Evolutionary conservation across 2,888 invertebrate genomes (phyloP), one percentile per base, ranked within the genome.

Genomic region (Coleophora flavipennella): DNA sequence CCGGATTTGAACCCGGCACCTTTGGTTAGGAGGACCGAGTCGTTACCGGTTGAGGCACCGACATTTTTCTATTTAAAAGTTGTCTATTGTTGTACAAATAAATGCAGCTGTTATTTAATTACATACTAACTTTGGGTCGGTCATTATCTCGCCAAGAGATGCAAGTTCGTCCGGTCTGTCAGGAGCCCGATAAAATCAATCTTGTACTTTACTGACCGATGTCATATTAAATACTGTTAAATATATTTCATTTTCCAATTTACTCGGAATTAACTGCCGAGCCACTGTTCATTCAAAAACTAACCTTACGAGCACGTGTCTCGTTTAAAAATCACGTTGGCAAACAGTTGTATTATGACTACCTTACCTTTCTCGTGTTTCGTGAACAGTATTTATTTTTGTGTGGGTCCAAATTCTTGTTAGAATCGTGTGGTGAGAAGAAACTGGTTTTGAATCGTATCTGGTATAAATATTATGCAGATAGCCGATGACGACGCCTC

Each of bases 381-480:
- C 78, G 67, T 77, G 72, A 71, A 75, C 73, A 75, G 72, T 80
- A 79, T 81, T 80, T 79, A 80, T 81, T 78, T 80, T 79, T 70
- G 78, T 75, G 71, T 65, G 73, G 72, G 74, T 69, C 76, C 59
- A 74, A 80, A 81, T 81, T 80, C 78, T 80, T 78, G 81, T 80
- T 80, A 80, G 80, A 79, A 72, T 63, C 70, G 60, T 65, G 67
- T 68, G 71, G 67, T 68, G 65, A 65, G 69, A 61, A 57, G 59
- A 50, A 81, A 81, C 79, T 59, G 80, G 80, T 81, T 83, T 67
- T 50, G 62, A 70, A 69, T 67, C 67, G 72, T 77, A 71, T 69
- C 69, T 74, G 66, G 65, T 71, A 72, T 75, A 72, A 69, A 74
- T 74, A 20, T 20, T 20, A 77, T 73, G 74, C 74, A 70, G 73